Evolutionary conservation across 2,888 invertebrate species (phyloP).

Genomic region (Macrophya alboannulata): DNA sequence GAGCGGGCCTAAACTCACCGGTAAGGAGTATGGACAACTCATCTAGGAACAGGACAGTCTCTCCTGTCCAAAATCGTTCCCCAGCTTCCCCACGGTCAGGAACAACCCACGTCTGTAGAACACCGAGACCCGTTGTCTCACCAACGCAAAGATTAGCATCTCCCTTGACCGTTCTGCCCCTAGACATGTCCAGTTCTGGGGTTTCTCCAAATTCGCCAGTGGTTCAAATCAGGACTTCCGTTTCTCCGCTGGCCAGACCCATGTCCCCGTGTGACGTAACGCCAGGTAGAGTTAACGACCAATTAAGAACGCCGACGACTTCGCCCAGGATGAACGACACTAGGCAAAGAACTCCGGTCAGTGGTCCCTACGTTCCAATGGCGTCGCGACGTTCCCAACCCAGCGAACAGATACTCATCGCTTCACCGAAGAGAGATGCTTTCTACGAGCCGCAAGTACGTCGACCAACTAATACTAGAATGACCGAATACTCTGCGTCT

Average conservation of each 20-base stretch:
- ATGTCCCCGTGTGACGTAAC: slow-evolving; percentile 24
- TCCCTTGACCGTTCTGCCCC: slow-evolving; percentile 37
- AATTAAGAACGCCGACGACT: slow-evolving; percentile 59
- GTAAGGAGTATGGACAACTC: slow-evolving; percentile 11
- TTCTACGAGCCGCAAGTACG: slow-evolving; percentile 66
- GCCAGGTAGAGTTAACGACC: slow-evolving; percentile 31
- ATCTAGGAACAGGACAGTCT: slow-evolving; percentile 10
- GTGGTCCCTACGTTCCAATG: slow-evolving; percentile 51
- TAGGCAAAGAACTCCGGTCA: slow-evolving; percentile 31
- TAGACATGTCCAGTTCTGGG: not conserved
- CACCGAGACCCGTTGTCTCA: slow-evolving; percentile 20
- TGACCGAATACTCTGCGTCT: slow-evolving; percentile 67
- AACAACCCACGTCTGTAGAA: not conserved
- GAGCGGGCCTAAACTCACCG: slow-evolving; percentile 2
- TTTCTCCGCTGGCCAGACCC: slow-evolving; percentile 39
- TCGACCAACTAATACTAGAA: slow-evolving; percentile 63
- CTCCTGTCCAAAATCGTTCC: slow-evolving; percentile 22
- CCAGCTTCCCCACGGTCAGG: not conserved
- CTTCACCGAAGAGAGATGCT: slow-evolving; percentile 74
- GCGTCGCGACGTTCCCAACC: slow-evolving; percentile 71
- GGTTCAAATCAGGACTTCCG: slow-evolving; percentile 19
- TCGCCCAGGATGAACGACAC: slow-evolving; percentile 59
- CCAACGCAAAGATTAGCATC: slow-evolving; percentile 28
- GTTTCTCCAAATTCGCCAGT: not conserved
- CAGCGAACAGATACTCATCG: slow-evolving; percentile 75